These are phyloP conservation scores for Ahaetulla prasina DNA, from an alignment of 2,113 vertebrate genomes.

Conservation along the genomic window DNA sequence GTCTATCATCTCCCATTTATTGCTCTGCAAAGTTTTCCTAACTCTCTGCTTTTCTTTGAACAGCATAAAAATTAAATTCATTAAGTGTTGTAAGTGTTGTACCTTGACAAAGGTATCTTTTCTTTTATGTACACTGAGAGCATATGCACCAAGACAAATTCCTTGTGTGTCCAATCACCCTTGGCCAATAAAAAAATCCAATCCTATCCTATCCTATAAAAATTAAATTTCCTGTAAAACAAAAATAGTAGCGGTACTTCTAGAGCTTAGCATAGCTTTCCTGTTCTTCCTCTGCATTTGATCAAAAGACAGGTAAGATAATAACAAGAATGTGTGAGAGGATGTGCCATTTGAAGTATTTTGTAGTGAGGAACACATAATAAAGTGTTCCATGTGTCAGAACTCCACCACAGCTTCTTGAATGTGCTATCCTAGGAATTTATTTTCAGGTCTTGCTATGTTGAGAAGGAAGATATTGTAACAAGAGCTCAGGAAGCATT, in stretches of 20 bases:
- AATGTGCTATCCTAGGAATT: neutral
- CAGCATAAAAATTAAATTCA: neutral
- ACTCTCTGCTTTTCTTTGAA: neutral
- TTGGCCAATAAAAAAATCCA: too few species aligned
- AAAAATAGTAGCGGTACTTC: neutral
- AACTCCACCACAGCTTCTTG: neutral
- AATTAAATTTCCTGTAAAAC: neutral
- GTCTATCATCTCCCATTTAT: neutral
- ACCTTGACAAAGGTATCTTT: too few species aligned
- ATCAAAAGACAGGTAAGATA: neutral
- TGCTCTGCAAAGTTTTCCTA: neutral
- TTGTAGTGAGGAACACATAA: neutral
- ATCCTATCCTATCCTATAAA: too few species aligned
- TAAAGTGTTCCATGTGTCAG: neutral
- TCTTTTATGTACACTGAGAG: too few species aligned
- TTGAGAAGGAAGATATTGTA: neutral
- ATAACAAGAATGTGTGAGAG: neutral
- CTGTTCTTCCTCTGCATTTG: neutral
- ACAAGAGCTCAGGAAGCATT: neutral
- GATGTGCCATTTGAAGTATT: neutral
- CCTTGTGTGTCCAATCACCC: too few species aligned
- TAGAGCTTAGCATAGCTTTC: neutral
- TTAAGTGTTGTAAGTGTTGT: too few species aligned
- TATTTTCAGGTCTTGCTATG: neutral
- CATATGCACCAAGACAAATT: too few species aligned